Evolutionary conservation across 2,113 vertebrate species (phyloP).

Genomic region (Clarias gariepinus): DNA sequence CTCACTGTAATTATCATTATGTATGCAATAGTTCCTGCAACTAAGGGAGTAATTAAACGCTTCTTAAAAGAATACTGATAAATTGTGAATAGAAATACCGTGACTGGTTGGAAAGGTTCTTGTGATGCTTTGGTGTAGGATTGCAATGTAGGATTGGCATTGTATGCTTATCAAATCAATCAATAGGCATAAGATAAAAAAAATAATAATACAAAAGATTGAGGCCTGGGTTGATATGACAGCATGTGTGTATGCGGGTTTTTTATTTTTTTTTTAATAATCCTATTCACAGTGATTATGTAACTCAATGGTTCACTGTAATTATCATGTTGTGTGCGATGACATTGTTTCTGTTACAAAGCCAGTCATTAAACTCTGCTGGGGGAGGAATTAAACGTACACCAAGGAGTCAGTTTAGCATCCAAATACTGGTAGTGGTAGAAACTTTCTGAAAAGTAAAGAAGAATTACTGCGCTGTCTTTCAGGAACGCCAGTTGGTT

Average conservation of each 20-base stretch:
- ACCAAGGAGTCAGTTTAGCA: background rate
- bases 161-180: background rate
- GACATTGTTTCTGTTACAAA: constrained; percentile 29
- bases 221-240: constrained; percentile 6
- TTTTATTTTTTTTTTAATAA: background rate
- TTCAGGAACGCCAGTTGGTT: background rate
- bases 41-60: background rate
- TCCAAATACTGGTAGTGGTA: background rate
- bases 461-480: background rate
- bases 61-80: background rate
- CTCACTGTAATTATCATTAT: background rate
- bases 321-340: constrained; percentile 37
- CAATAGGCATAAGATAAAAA: background rate
- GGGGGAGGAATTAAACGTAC: constrained; percentile 26
- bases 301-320: constrained; percentile 22
- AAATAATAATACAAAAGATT: background rate
- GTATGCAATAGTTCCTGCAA: too few relatives aligned
- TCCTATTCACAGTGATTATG: constrained; percentile 23
- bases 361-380: constrained; percentile 23
- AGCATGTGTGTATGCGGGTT: background rate
- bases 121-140: background rate
- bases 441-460: background rate
- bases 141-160: background rate
- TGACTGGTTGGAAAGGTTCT: background rate
- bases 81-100: background rate